Percentiles rank a stretch among this genome's conserved stretches.
Conservation (phyloP, 2,113 vertebrate species). For the Chionodraco myersi region DNA sequence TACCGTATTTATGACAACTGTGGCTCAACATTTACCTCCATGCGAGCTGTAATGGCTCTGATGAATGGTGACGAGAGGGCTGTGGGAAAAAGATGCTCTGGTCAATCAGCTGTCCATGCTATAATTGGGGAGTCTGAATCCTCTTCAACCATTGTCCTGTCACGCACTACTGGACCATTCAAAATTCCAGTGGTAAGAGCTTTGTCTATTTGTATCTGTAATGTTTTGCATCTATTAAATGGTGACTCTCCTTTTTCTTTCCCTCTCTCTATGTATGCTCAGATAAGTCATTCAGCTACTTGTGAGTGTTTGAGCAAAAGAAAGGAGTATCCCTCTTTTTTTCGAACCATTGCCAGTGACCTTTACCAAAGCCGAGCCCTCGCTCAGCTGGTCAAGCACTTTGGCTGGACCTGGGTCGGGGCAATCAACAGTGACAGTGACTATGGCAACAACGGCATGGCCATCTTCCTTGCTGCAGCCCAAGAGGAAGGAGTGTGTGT, state of each 20-base stretch:
- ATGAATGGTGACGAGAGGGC: slow-evolving; percentile 72
- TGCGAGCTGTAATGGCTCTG: slow-evolving; percentile 80
- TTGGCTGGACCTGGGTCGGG: slow-evolving; percentile 84
- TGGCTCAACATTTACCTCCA: slow-evolving; percentile 79
- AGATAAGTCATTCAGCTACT: slow-evolving; percentile 83
- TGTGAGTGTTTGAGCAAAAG: slow-evolving; percentile 82
- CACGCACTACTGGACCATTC: slow-evolving; percentile 81
- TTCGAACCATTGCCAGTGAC: slow-evolving; percentile 83
- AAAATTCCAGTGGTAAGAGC: slow-evolving; percentile 81
- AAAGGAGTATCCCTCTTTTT: slow-evolving; percentile 78
- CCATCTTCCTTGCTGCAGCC: slow-evolving; percentile 77
- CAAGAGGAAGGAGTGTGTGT: slow-evolving; percentile 79
- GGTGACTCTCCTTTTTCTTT: not conserved
- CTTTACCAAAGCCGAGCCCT: slow-evolving; percentile 77
- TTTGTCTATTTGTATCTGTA: not conserved
- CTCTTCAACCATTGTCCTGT: slow-evolving; percentile 80
- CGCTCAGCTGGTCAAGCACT: slow-evolving; percentile 79
- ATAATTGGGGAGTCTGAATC: slow-evolving; percentile 85
- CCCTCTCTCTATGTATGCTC: slow-evolving; percentile 13
- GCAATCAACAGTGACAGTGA: slow-evolving; percentile 81
- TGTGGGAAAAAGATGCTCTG: slow-evolving; percentile 57
- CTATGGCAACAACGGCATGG: slow-evolving; percentile 84
- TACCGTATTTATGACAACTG: slow-evolving; percentile 85
- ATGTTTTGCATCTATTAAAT: not conserved
- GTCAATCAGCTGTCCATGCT: slow-evolving; percentile 76